These are phyloP conservation scores for Megaceryle maxima DNA, from an alignment of 2,113 vertebrate genomes.

Conservation along the genomic window DNA sequence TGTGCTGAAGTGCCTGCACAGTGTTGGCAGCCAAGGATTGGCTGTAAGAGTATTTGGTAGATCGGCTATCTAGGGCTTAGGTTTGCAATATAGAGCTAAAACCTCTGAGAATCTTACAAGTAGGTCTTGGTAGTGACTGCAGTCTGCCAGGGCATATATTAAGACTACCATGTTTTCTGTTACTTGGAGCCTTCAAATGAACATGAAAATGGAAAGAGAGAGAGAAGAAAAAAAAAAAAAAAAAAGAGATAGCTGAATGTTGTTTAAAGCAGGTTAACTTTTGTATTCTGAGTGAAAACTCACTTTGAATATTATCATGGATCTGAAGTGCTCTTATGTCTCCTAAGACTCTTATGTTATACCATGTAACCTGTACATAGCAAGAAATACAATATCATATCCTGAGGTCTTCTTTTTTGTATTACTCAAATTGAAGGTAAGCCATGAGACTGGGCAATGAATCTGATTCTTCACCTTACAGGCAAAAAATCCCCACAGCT, in stretches of 20 bases:
- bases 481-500: neutral
- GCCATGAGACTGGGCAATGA: neutral
- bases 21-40: neutral
- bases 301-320: neutral
- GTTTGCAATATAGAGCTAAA: neutral
- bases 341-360: neutral
- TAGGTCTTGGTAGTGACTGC: neutral
- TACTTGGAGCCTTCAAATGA: neutral
- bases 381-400: neutral
- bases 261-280: neutral
- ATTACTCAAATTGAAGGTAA: neutral
- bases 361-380: neutral
- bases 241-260: neutral
- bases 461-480: neutral
- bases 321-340: neutral
- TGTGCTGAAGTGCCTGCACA: neutral
- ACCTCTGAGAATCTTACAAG: neutral
- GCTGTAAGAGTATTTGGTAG: neutral
- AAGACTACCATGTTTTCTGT: neutral
- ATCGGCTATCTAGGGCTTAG: neutral
- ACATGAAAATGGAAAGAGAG: neutral
- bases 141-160: rapidly evolving
- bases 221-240: too few relatives aligned
- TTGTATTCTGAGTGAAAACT: neutral
- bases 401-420: neutral